Percentiles rank a stretch among this genome's conserved stretches.
Conservation (phyloP, 2,888 invertebrate genomes). For the Alloplasta piceator region DNA sequence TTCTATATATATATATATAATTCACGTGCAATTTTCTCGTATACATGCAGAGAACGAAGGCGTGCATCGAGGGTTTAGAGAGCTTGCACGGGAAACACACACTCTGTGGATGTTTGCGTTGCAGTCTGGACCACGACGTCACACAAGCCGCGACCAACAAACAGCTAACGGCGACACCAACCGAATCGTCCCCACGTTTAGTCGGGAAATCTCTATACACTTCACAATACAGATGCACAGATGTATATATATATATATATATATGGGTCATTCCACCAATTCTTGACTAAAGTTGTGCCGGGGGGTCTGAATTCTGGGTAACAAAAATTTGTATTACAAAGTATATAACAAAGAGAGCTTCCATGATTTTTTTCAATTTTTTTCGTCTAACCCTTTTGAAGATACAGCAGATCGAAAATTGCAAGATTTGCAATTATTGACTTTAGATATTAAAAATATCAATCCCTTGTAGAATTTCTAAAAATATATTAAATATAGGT, state of each 20-base stretch:
- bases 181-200: slow-evolving; percentile 16
- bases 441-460: too few species aligned
- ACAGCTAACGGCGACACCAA: slow-evolving; percentile 60
- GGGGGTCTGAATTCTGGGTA: too few species aligned
- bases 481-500: too few species aligned
- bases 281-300: too few species aligned
- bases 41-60: not conserved
- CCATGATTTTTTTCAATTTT: too few species aligned
- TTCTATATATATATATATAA: slow-evolving; percentile 29
- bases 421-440: too few species aligned
- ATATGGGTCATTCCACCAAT: too few species aligned
- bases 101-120: slow-evolving; percentile 58
- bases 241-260: slow-evolving; percentile 4
- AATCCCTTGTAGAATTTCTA: too few species aligned
- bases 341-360: too few species aligned
- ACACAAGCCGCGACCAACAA: slow-evolving; percentile 54
- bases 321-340: too few species aligned
- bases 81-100: slow-evolving; percentile 23
- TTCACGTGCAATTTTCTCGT: not conserved
- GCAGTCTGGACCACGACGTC: slow-evolving; percentile 63
- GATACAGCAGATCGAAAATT: too few species aligned
- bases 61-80: slow-evolving; percentile 30
- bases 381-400: too few species aligned
- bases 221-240: not conserved
- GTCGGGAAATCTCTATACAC: slow-evolving; percentile 10